Base-by-base conservation (phyloP, 2,888 invertebrate species). In the Eupsilia transversa region DNA sequence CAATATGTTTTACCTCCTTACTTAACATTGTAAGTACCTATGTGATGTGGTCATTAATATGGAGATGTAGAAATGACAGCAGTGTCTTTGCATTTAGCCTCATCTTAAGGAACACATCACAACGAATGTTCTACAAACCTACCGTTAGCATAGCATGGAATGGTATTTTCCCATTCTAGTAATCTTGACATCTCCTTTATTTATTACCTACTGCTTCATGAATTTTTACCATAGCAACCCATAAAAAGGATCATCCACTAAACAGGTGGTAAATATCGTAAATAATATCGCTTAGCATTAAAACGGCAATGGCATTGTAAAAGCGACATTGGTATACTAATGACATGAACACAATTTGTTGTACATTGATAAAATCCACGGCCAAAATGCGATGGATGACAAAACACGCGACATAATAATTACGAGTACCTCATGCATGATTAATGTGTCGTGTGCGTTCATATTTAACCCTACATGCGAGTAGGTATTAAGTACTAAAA, bases 391-490 rank as follows among this genome's bases (percentile, higher is more conserved):
- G 89, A 91, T 90, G 90, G 89, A 93, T 93, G 93, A 93, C 92
- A 92, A 90, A 91, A 90, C 94, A 94, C 94, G 94, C 94, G 89
- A 94, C 88, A 90, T 89, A 85, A 93, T 93, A 94, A 94, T 94
- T 94, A 94, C 85, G 91, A 88, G 87, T 87, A 88, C 89, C 90
- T 87, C 90, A 89, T 92, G 89, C 86, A 92, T 92, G 92, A 93
- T 92, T 91, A 75, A 86, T 86, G 79, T 84, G 69, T 84, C 79
- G 80, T 85, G 83, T 83, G 80, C 79, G 77, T 83, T 84, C 69
- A 86, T 86, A 86, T 87, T 85, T 81, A 80, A 84, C 84, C 72
- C 78, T 80, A 84, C 56, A 83, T 79, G 66, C 63, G 56, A 72
- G 64, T 54, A 78, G 30, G 38, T 63, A 63, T 77, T 69, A n/a